Base-by-base conservation (phyloP, 2,797 vertebrate genomes). In the Sebastes kiyomatsui region DNA sequence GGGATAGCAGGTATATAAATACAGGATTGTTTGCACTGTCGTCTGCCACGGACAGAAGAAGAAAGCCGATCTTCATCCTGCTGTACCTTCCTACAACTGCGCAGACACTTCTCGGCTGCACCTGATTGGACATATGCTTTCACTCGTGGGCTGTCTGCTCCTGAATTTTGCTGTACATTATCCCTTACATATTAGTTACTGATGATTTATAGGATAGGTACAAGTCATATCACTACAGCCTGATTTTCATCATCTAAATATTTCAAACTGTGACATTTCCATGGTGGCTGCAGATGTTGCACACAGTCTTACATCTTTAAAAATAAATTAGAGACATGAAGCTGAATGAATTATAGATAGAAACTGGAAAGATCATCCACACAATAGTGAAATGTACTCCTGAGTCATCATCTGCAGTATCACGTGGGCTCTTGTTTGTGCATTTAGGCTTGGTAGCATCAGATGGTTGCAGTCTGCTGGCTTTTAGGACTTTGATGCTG, bases 321-420 rank as follows among this genome's bases (percentile, higher is more conserved):
- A 77, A 74, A 78, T 85, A 7, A 62, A 81, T 74, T n/a, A 67
- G 5, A 70, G 67, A 42, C 78, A 70, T 58, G 75, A 61, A 32
- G 46, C 66, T 27, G 6, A 23, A 75, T 75, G 5, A 67, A 72
- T 75, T 72, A 72, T 72, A 54, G 22, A 81, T 68, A 30, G n/a
- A 61, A 52, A 56, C 55, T 12, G 27, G 49, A 75, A 60, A 71
- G 16, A 75, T 68, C 61, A 32, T 30, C 49, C 42, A 67, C 70
- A 67, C 35, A 27, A 46, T 38, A 14, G 70, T 66, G 70, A 71
- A 28, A 69, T 65, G 58, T 9, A 30, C 52, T 65, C 64, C 55
- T 30, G 38, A 72, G 12, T 35, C 30, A 22, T 33, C 14, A 20
- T 65, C 27, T 42, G 33, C 28, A 30, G 12, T 22, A 32, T 42